Evolutionary conservation across 2,113 vertebrate species (phyloP), one percentile per base, ranked within the genome.

Genomic region (Planiliza haematocheilus): DNA sequence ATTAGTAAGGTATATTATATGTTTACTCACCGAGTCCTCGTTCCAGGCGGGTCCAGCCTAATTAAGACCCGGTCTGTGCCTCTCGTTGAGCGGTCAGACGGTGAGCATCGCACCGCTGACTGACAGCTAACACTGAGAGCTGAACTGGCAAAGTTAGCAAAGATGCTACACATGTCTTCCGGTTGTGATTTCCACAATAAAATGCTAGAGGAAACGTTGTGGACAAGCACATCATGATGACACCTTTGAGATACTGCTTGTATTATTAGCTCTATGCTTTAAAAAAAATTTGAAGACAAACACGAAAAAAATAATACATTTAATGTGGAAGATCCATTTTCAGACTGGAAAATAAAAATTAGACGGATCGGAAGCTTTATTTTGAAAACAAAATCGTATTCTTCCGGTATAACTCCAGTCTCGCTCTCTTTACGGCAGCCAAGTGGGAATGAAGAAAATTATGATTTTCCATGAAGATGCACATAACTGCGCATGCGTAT

Each of bases 401-500:
- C n/a, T n/a, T n/a, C n/a, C n/a, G n/a, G n/a, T n/a, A n/a, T n/a
- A n/a, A n/a, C n/a, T n/a, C n/a, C n/a, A n/a, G n/a, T n/a, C n/a
- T n/a, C n/a, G n/a, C n/a, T n/a, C n/a, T n/a, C n/a, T n/a, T n/a
- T n/a, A n/a, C n/a, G n/a, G n/a, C n/a, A n/a, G n/a, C n/a, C n/a
- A n/a, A n/a, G 8, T 64, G 12, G 0, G 30, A 21, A 1, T 69
- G 13, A 58, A 30, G 13, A 58, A 75, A 72, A 69, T 48, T 30
- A 46, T 60, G n/a, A 49, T 50, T 70, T 64, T 59, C 10, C 34
- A 14, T 46, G 10, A 58, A 70, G 52, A 77, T n/a, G n/a, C n/a
- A n/a, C n/a, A n/a, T n/a, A n/a, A 43, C 43, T 51, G 65, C 67
- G 78, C 81, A 73, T 82, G 85, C 67, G 74, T 49, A 8, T 7